These are phyloP conservation scores for Stomatorhinus ivindoensis DNA, from an alignment of 2,113 vertebrate species.

Conservation along the genomic window DNA sequence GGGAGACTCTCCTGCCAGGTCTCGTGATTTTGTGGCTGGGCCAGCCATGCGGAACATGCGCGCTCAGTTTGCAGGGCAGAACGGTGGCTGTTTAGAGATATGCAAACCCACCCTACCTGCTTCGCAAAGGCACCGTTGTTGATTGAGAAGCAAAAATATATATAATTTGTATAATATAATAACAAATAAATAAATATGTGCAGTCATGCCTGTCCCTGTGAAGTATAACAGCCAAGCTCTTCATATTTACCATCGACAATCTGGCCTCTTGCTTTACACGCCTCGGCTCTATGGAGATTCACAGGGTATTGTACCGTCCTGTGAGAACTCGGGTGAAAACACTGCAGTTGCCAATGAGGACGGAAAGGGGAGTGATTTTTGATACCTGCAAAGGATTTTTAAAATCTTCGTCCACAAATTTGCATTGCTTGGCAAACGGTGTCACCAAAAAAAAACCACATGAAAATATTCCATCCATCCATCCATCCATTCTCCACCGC, in stretches of 20 bases:
- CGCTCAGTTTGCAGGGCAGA: background rate
- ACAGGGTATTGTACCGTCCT: background rate
- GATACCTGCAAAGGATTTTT: background rate
- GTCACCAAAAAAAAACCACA: background rate
- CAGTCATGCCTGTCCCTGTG: background rate
- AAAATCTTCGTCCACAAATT: background rate
- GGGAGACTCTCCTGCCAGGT: background rate
- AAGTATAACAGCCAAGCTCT: background rate
- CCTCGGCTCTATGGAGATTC: background rate
- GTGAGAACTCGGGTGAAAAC: background rate
- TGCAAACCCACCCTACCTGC: background rate
- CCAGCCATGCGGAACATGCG: background rate
- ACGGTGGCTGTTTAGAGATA: background rate
- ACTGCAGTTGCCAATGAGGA: background rate
- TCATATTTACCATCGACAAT: background rate
- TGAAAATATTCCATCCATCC: no score
- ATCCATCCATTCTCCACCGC: no score
- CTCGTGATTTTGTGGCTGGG: background rate
- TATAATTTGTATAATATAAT: no score
- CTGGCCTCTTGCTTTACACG: background rate
- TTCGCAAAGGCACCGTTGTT: background rate
- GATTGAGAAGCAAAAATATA: background rate
- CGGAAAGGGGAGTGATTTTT: background rate
- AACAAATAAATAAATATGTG: background rate
- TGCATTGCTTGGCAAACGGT: background rate